Conservation (phyloP, 2,113 vertebrate species). For the Theropithecus gelada region DNA sequence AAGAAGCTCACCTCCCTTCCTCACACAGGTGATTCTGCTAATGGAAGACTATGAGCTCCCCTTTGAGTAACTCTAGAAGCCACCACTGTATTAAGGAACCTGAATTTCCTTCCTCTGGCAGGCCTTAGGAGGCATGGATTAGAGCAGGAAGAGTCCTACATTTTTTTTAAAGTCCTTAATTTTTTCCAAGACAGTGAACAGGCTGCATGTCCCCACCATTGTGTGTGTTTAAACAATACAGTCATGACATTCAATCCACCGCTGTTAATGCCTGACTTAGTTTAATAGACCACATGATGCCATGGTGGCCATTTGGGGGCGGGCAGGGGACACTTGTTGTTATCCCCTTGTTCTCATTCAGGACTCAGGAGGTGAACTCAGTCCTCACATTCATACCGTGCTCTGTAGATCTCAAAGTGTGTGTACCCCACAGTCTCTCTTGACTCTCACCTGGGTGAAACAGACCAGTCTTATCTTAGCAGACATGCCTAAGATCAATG, state of each 20-base stretch:
- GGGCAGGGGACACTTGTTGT: background rate
- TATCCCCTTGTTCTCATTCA: background rate
- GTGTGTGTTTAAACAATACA: too few species aligned
- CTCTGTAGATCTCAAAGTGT: background rate
- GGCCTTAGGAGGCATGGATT: background rate
- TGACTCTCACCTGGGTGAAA: background rate
- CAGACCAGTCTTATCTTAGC: too few species aligned
- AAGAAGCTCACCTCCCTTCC: background rate
- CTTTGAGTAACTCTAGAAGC: background rate
- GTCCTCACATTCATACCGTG: fast-evolving
- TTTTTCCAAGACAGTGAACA: background rate
- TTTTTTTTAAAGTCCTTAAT: background rate
- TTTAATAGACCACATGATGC: fast-evolving
- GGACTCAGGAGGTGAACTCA: background rate
- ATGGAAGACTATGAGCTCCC: fast-evolving
- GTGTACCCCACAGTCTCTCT: fast-evolving
- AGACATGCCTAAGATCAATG: too few species aligned
- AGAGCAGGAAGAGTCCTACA: background rate
- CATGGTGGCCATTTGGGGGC: background rate
- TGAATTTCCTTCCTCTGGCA: background rate
- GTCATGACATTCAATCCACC: too few species aligned
- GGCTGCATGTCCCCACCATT: fast-evolving
- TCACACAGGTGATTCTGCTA: background rate
- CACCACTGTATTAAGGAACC: too few species aligned
- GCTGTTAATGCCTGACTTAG: background rate